Evolutionary conservation across 2,888 invertebrate species (phyloP).

Genomic region (Scotopteryx bipunctaria): DNA sequence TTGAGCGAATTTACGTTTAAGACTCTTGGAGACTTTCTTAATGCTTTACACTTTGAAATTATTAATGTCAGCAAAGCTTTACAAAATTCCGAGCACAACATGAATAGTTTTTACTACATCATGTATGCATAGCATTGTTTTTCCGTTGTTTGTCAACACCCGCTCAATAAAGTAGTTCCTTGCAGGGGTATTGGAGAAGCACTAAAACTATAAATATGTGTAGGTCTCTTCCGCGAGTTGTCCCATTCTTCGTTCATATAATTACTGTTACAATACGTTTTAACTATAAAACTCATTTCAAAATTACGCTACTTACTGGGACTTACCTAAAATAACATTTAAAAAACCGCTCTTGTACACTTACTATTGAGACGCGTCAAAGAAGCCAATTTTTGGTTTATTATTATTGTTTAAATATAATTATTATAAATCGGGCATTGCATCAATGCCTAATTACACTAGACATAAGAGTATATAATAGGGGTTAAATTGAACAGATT

Average conservation of each 20-base stretch:
- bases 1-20: slow-evolving; percentile 12
- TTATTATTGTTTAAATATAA: slow-evolving; percentile 56
- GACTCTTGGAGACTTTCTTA: too few relatives aligned
- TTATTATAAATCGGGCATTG: slow-evolving; percentile 46
- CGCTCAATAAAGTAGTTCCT: slow-evolving; percentile 12
- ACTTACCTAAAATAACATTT: slow-evolving; percentile 73
- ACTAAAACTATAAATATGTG: slow-evolving; percentile 27
- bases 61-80: too few relatives aligned
- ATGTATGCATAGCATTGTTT: background rate
- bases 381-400: slow-evolving; percentile 80
- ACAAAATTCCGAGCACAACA: too few relatives aligned
- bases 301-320: slow-evolving; percentile 61
- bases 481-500: slow-evolving; percentile 38
- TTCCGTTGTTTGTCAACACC: background rate
- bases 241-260: slow-evolving; percentile 25
- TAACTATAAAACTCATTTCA: slow-evolving; percentile 48
- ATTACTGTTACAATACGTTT: slow-evolving; percentile 31
- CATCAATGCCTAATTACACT: slow-evolving; percentile 61
- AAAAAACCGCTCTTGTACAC: slow-evolving; percentile 67
- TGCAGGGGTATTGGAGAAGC: slow-evolving; percentile 19
- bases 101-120: background rate
- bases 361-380: slow-evolving; percentile 64
- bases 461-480: slow-evolving; percentile 45
- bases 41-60: too few relatives aligned
- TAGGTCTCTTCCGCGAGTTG: background rate